These are phyloP conservation scores for Habropoda laboriosa DNA, from an alignment of 1,140 invertebrate species.

Conservation along the genomic window DNA sequence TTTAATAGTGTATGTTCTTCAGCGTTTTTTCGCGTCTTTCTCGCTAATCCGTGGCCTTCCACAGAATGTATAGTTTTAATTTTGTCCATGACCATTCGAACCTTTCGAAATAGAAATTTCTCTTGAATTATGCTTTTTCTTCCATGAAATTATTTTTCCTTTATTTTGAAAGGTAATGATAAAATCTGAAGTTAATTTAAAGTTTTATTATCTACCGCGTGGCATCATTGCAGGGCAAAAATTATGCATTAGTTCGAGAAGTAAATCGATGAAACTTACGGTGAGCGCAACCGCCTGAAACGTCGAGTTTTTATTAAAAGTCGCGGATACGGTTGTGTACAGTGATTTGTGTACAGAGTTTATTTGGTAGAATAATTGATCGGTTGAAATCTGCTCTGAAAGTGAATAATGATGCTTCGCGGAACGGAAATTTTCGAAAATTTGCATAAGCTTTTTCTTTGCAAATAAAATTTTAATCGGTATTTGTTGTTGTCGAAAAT, in stretches of 20 bases:
- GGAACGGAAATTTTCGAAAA: too few species aligned
- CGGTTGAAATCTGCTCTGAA: too few species aligned
- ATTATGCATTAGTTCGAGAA: conserved; percentile 3
- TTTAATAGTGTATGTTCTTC: background rate
- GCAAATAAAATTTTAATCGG: too few species aligned
- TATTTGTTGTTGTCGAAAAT: too few species aligned
- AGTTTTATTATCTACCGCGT: conserved; percentile 1
- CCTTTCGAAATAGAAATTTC: background rate
- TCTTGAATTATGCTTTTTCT: background rate
- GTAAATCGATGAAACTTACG: conserved; percentile 20
- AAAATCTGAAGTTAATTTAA: background rate
- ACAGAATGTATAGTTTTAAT: background rate
- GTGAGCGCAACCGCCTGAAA: background rate
- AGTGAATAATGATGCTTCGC: too few species aligned
- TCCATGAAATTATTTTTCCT: too few species aligned
- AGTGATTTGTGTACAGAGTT: background rate
- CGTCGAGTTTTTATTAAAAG: background rate
- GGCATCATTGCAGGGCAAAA: background rate
- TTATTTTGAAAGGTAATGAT: too few species aligned
- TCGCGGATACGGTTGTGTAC: background rate
- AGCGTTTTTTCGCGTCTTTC: background rate
- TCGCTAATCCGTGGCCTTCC: background rate
- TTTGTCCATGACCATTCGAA: background rate
- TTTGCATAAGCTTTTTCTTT: too few species aligned
- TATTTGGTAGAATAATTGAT: background rate